Evolutionary conservation across 2,888 invertebrate genomes (phyloP), one percentile per base, ranked within the genome.

Genomic region (Protonemura montana): DNA sequence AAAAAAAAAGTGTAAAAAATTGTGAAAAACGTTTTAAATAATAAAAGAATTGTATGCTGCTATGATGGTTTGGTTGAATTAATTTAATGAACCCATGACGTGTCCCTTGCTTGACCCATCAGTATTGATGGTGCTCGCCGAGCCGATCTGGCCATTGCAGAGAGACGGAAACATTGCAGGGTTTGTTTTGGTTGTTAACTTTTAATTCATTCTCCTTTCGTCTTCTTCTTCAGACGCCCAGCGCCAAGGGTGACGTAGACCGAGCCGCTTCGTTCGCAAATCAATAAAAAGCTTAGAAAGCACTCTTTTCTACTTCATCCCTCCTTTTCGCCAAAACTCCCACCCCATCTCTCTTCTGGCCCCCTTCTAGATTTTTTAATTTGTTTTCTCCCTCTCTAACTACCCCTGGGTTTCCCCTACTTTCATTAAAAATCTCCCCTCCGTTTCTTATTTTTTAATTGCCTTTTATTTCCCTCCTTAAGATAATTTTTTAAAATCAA

Each of bases 251-350:
- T 87, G 85, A 87, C 86, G 87, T 86, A 35, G 35, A 81, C 25
- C 29, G 85, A 82, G 86, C 85, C 27, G 42, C 86, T 85, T 86
- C 85, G 85, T 41, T 82, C 25, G 41, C 87, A 87, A 87, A 87
- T 87, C 87, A 87, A 87, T 87, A 87, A 87, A 87, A 87, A 87
- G 87, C 87, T 35, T 85, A 86, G 87, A 87, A 87, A 87, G 86
- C 87, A 87, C 85, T 87, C 85, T 76, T 82, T 86, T 85, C 85
- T 78, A 41, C 42, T 81, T 35, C 35, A 27, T 77, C 82, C 87
- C 59, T 78, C 84, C 84, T 28, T 84, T 81, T 86, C 81, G 81
- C 85, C 21, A 30, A 86, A 85, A 83, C 86, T 86, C 85, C 82
- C 82, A 76, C 83, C 85, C 82, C 86, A 82, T 41, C 10, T 35